These are phyloP conservation scores for Trididemnum nubilum DNA, from an alignment of 23 tunicate genomes.

Conservation along the genomic window DNA sequence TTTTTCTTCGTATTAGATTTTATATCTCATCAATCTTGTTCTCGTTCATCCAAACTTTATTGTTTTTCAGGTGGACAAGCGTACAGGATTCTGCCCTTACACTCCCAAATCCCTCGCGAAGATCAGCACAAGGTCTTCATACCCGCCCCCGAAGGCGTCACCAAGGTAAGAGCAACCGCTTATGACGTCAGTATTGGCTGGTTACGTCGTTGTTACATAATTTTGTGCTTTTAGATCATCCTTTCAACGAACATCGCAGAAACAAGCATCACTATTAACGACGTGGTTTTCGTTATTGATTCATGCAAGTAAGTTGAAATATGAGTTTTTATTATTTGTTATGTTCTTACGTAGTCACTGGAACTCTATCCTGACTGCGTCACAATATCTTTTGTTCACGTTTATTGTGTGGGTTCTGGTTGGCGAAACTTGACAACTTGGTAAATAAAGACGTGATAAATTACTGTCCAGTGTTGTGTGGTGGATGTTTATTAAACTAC, in stretches of 20 bases:
- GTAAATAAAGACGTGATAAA: no score
- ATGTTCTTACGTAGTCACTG: no score
- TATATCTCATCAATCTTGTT: not conserved
- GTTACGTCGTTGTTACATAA: not conserved
- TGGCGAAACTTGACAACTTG: no score
- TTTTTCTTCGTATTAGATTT: no score
- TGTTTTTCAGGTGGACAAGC: slow-evolving; percentile 59
- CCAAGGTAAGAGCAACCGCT: slow-evolving; percentile 79
- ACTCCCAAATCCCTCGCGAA: slow-evolving; percentile 96
- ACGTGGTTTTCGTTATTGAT: slow-evolving; percentile 92
- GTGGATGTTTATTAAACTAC: no score
- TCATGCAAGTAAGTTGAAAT: slow-evolving; percentile 80
- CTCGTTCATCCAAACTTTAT: not conserved
- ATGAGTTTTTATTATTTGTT: no score
- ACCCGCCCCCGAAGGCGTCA: slow-evolving; percentile 80
- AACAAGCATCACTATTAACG: slow-evolving; percentile 91
- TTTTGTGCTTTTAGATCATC: slow-evolving; percentile 58
- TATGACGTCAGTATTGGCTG: not conserved
- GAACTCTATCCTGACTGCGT: no score
- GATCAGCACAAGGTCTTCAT: slow-evolving; percentile 92
- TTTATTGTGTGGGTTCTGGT: no score
- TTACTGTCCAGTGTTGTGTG: no score
- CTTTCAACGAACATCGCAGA: slow-evolving; percentile 96
- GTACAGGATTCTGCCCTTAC: slow-evolving; percentile 80
- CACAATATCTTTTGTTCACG: no score